These are phyloP conservation scores for Zaprionus lineosus DNA, from an alignment of 2,888 invertebrate genomes.

Conservation along the genomic window DNA sequence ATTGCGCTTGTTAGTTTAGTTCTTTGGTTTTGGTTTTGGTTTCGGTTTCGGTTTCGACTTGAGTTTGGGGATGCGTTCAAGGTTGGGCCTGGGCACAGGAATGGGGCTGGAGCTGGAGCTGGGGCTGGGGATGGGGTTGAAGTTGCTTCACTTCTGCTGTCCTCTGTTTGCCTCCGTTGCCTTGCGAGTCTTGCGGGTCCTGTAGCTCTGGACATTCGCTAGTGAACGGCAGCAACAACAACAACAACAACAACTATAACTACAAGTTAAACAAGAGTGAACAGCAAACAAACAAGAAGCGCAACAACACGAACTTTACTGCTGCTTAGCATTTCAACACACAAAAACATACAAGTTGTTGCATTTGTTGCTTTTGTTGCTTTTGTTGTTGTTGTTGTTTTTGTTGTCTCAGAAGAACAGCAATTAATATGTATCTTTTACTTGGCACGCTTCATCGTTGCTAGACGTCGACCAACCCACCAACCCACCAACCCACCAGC, in stretches of 20 bases:
- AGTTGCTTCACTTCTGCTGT: slow-evolving; percentile 6
- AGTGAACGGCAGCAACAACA: slow-evolving; percentile 32
- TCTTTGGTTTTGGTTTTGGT: slow-evolving; percentile 43
- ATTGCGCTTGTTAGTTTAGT: slow-evolving; percentile 58
- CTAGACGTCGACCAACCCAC: neutral
- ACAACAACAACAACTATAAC: slow-evolving; percentile 1
- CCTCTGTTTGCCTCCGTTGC: slow-evolving; percentile 17
- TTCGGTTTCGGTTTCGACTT: slow-evolving; percentile 15
- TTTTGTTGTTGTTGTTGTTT: slow-evolving; percentile 16
- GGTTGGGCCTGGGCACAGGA: no score
- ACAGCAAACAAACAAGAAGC: slow-evolving; percentile 3
- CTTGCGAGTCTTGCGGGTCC: slow-evolving; percentile 46
- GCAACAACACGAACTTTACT: slow-evolving; percentile 43
- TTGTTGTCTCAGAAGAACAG: slow-evolving; percentile 40
- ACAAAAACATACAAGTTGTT: slow-evolving; percentile 31
- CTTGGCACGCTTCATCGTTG: slow-evolving; percentile 69
- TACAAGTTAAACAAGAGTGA: slow-evolving; percentile 8
- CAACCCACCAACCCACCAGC: no score
- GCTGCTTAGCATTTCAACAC: slow-evolving; percentile 74
- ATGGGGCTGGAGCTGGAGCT: no score
- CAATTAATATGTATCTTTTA: slow-evolving; percentile 76
- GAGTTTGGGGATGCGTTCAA: no score
- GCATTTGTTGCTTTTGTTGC: slow-evolving; percentile 5
- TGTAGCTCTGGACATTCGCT: slow-evolving; percentile 48
- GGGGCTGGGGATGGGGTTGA: no score